Conservation (phyloP, 2,888 invertebrate genomes). For the Meghimatium bilineatum region DNA sequence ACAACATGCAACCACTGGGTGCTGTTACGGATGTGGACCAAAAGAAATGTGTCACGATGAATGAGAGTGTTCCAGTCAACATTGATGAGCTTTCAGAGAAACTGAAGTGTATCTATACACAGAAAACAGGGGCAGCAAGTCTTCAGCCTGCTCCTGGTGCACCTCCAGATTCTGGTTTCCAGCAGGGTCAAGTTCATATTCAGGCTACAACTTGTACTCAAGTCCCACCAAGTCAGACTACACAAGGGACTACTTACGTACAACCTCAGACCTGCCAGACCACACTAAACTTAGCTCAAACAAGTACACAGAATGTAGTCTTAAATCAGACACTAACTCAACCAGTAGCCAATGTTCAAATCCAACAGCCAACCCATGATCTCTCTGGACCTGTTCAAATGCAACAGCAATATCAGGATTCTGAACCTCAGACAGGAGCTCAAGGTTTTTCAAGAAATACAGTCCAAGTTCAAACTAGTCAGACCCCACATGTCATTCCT, state of each 20-base stretch:
- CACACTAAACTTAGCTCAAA: background rate
- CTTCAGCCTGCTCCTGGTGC: slow-evolving; percentile 20
- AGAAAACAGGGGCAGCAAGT: slow-evolving; percentile 48
- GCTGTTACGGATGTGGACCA: slow-evolving; percentile 49
- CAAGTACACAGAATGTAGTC: background rate
- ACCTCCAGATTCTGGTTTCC: background rate
- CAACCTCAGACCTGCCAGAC: background rate
- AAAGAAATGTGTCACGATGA: slow-evolving; percentile 53
- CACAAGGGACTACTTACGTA: background rate
- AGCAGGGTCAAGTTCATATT: background rate
- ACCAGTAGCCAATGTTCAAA: background rate
- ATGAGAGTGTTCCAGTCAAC: slow-evolving; percentile 64
- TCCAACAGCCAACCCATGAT: background rate
- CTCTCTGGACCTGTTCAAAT: background rate
- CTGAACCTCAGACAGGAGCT: background rate
- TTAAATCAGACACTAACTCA: background rate
- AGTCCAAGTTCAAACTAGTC: background rate
- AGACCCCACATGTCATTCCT: slow-evolving; percentile 39
- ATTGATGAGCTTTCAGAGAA: slow-evolving; percentile 69
- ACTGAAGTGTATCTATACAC: slow-evolving; percentile 56
- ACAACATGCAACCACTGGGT: slow-evolving; percentile 28
- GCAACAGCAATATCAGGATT: slow-evolving; percentile 16
- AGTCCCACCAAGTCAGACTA: background rate
- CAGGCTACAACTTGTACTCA: background rate
- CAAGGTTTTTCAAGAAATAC: slow-evolving; percentile 28